Evolutionary conservation across 2,888 invertebrate species (phyloP).

Genomic region (Chirona hameri): DNA sequence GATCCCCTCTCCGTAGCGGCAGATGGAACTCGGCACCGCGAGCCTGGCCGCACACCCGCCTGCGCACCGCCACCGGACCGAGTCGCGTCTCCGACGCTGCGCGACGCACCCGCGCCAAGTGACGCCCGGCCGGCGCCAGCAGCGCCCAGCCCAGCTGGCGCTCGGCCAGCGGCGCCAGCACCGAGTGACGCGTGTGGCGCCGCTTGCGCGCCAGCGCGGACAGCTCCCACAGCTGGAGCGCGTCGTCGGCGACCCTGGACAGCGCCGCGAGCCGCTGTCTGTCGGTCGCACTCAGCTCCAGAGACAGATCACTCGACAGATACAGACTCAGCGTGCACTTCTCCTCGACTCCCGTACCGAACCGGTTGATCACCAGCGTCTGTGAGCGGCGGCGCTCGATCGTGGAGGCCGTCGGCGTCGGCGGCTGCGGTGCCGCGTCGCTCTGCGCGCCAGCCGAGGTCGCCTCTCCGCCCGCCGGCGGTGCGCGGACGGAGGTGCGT

Average conservation of each 20-base stretch:
- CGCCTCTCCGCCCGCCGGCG: conserved; percentile 23
- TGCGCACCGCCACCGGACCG: conserved; percentile 47
- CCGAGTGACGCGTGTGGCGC: conserved; percentile 61
- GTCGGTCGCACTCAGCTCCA: conserved; percentile 32
- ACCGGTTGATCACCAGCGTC: conserved; percentile 1
- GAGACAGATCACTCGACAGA: conserved; percentile 31
- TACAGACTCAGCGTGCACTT: conserved; percentile 7
- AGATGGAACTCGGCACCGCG: conserved; percentile 54
- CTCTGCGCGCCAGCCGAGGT: background rate
- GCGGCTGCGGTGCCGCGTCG: background rate
- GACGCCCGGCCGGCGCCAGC: conserved; percentile 74
- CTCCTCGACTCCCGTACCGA: conserved; percentile 5
- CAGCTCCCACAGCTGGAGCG: conserved; percentile 58
- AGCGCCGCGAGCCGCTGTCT: conserved; percentile 58
- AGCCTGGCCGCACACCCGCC: conserved; percentile 69
- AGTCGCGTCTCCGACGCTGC: conserved; percentile 53
- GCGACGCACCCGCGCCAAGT: conserved; percentile 73
- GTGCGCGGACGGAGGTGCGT: background rate
- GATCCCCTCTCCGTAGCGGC: conserved; percentile 52
- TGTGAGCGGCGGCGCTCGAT: background rate
- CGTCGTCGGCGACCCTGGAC: conserved; percentile 79
- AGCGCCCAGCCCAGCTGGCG: conserved; percentile 64
- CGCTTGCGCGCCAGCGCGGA: conserved; percentile 25
- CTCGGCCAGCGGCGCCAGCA: conserved; percentile 62
- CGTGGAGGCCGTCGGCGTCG: background rate